A percentile compares a stretch with the other conserved stretches of the same genome.
Conservation (phyloP, 2,797 vertebrate species). For the Adelosebastes latens region DNA sequence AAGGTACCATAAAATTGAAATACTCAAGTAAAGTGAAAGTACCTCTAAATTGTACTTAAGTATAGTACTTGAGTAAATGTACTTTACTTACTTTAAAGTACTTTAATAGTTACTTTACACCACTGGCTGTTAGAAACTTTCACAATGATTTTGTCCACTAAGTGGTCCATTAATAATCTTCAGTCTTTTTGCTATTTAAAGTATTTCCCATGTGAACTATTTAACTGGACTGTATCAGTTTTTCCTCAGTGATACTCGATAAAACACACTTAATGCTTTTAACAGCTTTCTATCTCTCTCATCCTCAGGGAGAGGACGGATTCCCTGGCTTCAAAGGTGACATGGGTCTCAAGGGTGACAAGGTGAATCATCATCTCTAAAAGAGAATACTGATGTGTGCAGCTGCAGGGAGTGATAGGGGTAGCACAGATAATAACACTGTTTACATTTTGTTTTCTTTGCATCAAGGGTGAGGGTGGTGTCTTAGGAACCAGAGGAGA, state of each 20-base stretch:
- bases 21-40: no score
- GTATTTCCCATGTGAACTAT: not conserved
- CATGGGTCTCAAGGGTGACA: slow-evolving; percentile 97
- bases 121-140: not conserved
- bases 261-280: not conserved
- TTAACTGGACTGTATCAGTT: not conserved
- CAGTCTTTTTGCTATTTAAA: not conserved
- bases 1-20: no score
- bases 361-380: slow-evolving; percentile 81
- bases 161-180: not conserved
- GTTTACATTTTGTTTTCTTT: not conserved
- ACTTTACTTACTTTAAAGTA: no score
- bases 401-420: not conserved
- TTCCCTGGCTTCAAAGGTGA: slow-evolving; percentile 99
- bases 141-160: not conserved
- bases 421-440: not conserved
- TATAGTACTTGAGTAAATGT: no score
- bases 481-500: slow-evolving; percentile 89
- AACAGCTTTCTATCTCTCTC: slow-evolving; percentile 11
- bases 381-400: not conserved
- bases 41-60: no score
- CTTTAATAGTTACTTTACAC: not conserved
- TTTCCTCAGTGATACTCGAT: not conserved
- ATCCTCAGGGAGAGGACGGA: slow-evolving; percentile 94
- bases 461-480: slow-evolving; percentile 79